Evolutionary conservation across 2,888 invertebrate genomes (phyloP), one percentile per base, ranked within the genome.

Genomic region (Drosophila leonis): DNA sequence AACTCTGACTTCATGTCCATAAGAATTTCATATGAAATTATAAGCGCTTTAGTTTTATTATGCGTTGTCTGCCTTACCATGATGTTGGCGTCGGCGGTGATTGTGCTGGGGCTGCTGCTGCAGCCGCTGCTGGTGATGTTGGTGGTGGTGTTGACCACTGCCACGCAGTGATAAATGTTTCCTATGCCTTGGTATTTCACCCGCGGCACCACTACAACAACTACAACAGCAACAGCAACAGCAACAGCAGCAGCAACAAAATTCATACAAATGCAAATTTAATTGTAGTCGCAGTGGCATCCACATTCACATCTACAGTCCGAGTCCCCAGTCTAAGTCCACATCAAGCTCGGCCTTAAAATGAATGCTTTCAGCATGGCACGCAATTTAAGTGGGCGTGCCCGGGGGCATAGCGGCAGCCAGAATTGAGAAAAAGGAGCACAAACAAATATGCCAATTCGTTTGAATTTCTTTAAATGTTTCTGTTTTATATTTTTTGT

Each of bases 201-300:
- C 85, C 90, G 88, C 88, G 90, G 90, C 90, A 77, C 12, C 18
- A 54, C 27, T 1, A 6, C 39, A 39, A 37, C 65, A 67, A 66
- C 62, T 59, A 39, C 69, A 42, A 27, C 54, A 54, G 35, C 64
- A 67, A 64, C 60, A 59, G 27, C 69, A 42, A 27, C 54, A 54
- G 35, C 64, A 67, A 64, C 60, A 59, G 27, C 69, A 52, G 39
- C 20, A 35, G 42, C 64, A 65, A 65, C 68, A 75, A 70, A 86
- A 88, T 84, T 90, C 90, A 87, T 91, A 92, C 92, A 92, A 92
- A 92, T 92, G 92, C 92, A 92, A 92, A 92, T 92, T 93, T 92
- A 92, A 92, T 92, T 92, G 92, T 92, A 86, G 84, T 82, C 70
- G 72, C 78, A 82, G 70, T 79, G 82, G 78, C 78, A 79, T 71